Base-by-base conservation (phyloP, 2,113 vertebrate genomes). In the Catharus minimus region DNA sequence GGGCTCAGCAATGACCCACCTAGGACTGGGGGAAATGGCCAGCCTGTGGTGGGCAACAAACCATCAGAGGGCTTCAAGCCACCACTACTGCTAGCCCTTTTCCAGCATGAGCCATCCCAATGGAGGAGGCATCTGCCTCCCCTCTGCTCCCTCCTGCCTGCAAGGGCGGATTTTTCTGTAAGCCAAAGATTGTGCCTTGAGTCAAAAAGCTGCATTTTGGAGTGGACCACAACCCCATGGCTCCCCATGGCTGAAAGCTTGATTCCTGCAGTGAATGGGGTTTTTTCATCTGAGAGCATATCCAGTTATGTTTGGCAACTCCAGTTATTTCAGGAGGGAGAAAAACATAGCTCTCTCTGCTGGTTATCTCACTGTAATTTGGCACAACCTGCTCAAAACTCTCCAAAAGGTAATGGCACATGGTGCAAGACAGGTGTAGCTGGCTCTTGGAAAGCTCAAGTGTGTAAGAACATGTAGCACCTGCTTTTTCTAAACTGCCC, bases 221-320 rank as follows among this genome's bases (percentile, higher is more conserved):
- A 83, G 33, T 10, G 46, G 55, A 15, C 38, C 53, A 23, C 62
- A 78, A 41, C 23, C 12, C 53, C 33, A 43, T 20, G 24, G 28
- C 11, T 88, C 41, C 22, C 39, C 16, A 13, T 0, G 9, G 38
- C 58, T 82, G 47, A 74, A 22, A 68, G n/a, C 8, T 82, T 56
- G 26, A 49, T 67, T 92, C 32, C 73, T 10, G 1, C 23, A 57
- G 32, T 27, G 36, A 80, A 60, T 20, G 22, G 60, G 61, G 15
- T 38, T 86, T 83, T 91, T 87, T 72, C 79, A 38, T 64, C 32
- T 41, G 44, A 77, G 11, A 66, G 5, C 0, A 20, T 32, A 88
- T 79, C 57, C 52, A 80, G 60, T 71, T 61, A 67, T 22, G 27
- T 82, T 82, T 89, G 87, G 79, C 81, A 86, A 32, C 26, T 77